Evolutionary conservation across 2,113 vertebrate genomes (phyloP), one percentile per base, ranked within the genome.

Genomic region (Pogona vitticeps): DNA sequence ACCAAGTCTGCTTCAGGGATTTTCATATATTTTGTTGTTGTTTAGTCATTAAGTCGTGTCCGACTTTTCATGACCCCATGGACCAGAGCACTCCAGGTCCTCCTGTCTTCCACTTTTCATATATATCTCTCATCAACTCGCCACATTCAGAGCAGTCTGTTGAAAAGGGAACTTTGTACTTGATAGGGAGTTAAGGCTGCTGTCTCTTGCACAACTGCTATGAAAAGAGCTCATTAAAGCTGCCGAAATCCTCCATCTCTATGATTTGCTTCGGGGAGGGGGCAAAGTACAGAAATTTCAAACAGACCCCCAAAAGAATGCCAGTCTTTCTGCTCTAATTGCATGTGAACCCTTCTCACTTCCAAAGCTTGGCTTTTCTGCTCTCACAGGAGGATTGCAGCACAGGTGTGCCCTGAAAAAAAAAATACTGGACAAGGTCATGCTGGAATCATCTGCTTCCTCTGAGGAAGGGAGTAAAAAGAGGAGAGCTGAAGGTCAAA

Each of bases 391-490:
- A 86, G 76, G 46, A 31, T 78, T 80, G 80, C 26, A 79, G 18
- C 89, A 65, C 80, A 73, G 67, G 3, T 26, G 31, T 71, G 72
- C 75, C 61, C 68, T 52, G 46, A 52, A 10, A 10, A 26, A 26
- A 31, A 67, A 86, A 86, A 83, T 86, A 67, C 0, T 83, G 85
- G 5, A 12, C 76, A 76, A 84, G 67, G 36, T 87, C 71, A 5
- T 38, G 1, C 17, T 2, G 2, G 10, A 65, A 72, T 89, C 88
- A 7, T 40, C 38, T 12, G 40, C 67, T 86, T 85, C 80, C 70
- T 8, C 56, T 0, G 28, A 86, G 71, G 63, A 86, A 31, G 0
- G 0, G 1, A 0, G 0, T 63, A n/a, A 80, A 38, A 79, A 80
- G 72, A 10, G 68, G 82, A 78, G 67, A 91, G 42, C 40, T 71